Conservation (phyloP, 2,888 invertebrate genomes). For the Troides aeacus region DNA sequence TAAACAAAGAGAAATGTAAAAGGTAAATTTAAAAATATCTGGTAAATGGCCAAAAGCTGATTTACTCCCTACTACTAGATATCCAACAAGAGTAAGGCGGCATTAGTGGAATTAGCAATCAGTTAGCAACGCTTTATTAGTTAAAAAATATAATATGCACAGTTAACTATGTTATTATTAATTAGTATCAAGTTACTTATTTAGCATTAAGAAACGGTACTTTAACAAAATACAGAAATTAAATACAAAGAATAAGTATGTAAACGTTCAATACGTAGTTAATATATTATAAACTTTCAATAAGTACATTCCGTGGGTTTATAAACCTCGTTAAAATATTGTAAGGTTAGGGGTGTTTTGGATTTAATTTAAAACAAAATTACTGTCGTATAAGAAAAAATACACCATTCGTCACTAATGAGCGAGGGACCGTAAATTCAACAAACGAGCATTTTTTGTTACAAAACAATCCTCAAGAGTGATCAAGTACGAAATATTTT, state of each 20-base stretch:
- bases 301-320: no score
- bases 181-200: no score
- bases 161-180: no score
- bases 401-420: constrained; percentile 25
- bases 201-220: no score
- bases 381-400: constrained; percentile 16
- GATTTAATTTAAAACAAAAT: constrained; percentile 23
- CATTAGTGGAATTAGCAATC: constrained; percentile 19
- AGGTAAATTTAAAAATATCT: constrained; percentile 6
- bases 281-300: no score
- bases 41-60: constrained; percentile 19
- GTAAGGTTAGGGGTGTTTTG: constrained; percentile 1
- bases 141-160: not conserved
- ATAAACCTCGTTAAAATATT: constrained; percentile 13
- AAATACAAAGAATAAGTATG: no score
- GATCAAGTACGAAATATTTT: constrained; percentile 25
- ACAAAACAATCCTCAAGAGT: constrained; percentile 29
- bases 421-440: constrained; percentile 23
- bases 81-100: constrained; percentile 4
- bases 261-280: no score
- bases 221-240: no score
- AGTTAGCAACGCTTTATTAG: not conserved
- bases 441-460: constrained; percentile 29
- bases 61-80: constrained; percentile 4
- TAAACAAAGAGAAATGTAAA: not conserved